Base-by-base conservation (phyloP, 2,888 invertebrate species). In the Cabera pusaria region DNA sequence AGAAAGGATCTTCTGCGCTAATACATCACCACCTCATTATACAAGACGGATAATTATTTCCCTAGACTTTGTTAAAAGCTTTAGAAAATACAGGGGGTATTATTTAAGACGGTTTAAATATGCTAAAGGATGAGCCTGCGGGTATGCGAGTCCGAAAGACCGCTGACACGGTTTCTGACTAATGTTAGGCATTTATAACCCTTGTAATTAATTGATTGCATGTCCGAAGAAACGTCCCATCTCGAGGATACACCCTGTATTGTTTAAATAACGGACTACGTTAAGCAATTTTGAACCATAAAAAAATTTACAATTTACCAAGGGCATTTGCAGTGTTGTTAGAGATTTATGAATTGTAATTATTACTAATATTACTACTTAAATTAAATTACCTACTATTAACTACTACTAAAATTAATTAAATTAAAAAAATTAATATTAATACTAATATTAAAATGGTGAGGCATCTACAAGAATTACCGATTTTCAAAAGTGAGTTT, bases 191-290 rank as follows among this genome's bases (percentile, higher is more conserved):
- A 90, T 90, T 90, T 82, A 89, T 88, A 88, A 81, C 80, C 79
- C 75, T 59, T 56, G 80, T 88, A 87, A 90, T 89, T 89, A 89
- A 90, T 89, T 84, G 86, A 87, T 85, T 73, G 85, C 86, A 85
- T 87, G 86, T 85, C 82, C 77, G 64, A 81, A 85, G 81, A 80
- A 76, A 74, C 76, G 76, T 76, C 74, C 75, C 72, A 72, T 76
- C 75, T 72, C 70, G 53, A 64, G 70, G 68, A 81, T 71, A 75
- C 71, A 59, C 51, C 70, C 71, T 61, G 68, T 72, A 69, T 71
- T 71, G 79, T 80, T 79, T 73, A 73, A 80, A 80, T 56, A n/a
- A n/a, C n/a, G n/a, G n/a, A n/a, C n/a, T n/a, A n/a, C n/a, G n/a
- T n/a, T n/a, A n/a, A n/a, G n/a, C n/a, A n/a, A n/a, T n/a, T n/a